Evolutionary conservation across 2,113 vertebrate species (phyloP).

Genomic region (Gila orcuttii): DNA sequence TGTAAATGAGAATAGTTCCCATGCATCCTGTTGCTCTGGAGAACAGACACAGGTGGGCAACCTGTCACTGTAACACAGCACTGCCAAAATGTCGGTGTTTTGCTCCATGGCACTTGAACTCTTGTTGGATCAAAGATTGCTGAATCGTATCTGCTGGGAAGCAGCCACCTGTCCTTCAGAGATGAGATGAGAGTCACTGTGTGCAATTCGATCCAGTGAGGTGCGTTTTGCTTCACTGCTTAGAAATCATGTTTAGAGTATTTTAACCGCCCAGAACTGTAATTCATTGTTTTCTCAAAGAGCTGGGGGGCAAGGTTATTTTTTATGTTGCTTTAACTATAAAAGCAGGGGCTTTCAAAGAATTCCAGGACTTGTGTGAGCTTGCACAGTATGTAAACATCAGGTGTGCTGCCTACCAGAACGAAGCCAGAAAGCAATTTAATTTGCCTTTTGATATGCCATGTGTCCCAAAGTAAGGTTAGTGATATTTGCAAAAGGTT

Average conservation of each 20-base stretch:
- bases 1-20: not conserved
- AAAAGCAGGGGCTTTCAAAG: not conserved
- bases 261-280: slow-evolving; percentile 3
- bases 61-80: slow-evolving; percentile 25
- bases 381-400: not conserved
- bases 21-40: slow-evolving; percentile 14
- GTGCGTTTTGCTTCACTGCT: slow-evolving; percentile 3
- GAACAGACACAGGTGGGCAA: slow-evolving; percentile 30
- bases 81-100: slow-evolving; percentile 18
- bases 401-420: not conserved
- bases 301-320: slow-evolving; percentile 10
- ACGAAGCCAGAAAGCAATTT: not conserved
- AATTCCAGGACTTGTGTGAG: slow-evolving; percentile 6
- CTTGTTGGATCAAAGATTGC: slow-evolving; percentile 35
- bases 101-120: slow-evolving; percentile 42
- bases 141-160: slow-evolving; percentile 26
- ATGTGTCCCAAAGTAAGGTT: not conserved
- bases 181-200: slow-evolving; percentile 44
- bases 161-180: slow-evolving; percentile 38
- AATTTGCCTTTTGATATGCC: not conserved
- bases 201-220: slow-evolving; percentile 32
- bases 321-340: not conserved
- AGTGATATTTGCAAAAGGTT: not conserved
- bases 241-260: slow-evolving; percentile 10
- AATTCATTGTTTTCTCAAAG: not conserved